Evolutionary conservation across 1,140 invertebrate genomes (phyloP), one percentile per base, ranked within the genome.

Genomic region (Trichogramma pretiosum): DNA sequence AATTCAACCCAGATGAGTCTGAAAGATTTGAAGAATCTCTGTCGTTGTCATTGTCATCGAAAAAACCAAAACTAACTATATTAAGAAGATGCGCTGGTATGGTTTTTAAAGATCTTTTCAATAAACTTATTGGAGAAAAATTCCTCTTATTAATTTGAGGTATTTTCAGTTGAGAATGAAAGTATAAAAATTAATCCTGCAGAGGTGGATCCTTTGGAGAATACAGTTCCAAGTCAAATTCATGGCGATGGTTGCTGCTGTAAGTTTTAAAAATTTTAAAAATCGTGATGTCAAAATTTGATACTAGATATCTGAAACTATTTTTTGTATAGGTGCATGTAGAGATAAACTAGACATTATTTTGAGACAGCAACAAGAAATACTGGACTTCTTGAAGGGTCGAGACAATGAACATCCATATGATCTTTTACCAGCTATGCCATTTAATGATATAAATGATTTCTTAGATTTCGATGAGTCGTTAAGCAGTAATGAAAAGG

Each of bases 401-500:
- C 5, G 11, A 28, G 24, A 28, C 24, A 28, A 7, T 7, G 11
- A 28, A 28, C n/a, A n/a, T n/a, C n/a, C n/a, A n/a, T 28, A 7
- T 28, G 34, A 49, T 23, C 26, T 49, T 8, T 43, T 49, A 38
- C 47, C 47, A 28, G 1, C n/a, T 21, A 49, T 49, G 40, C 47
- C 40, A 22, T 49, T 49, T 22, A 11, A 43, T 4, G 40, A 49
- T 4, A 11, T 42, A 14, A 49, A 49, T 43, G 47, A 49, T 11
- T 43, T 49, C 28, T 37, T 49, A n/a, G 40, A 49, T 37, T 49
- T 49, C 24, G 47, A 49, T 30, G 47, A 49, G 32, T 49, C 40
- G 7, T 19, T 49, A 16, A 7, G 5, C 24, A 35, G 16, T 3
- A 11, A 49, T 43, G 47, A 49, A 37, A 49, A 49, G 30, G 47